Conservation (phyloP, 2,113 vertebrate genomes). For the Eretmochelys imbricata region DNA sequence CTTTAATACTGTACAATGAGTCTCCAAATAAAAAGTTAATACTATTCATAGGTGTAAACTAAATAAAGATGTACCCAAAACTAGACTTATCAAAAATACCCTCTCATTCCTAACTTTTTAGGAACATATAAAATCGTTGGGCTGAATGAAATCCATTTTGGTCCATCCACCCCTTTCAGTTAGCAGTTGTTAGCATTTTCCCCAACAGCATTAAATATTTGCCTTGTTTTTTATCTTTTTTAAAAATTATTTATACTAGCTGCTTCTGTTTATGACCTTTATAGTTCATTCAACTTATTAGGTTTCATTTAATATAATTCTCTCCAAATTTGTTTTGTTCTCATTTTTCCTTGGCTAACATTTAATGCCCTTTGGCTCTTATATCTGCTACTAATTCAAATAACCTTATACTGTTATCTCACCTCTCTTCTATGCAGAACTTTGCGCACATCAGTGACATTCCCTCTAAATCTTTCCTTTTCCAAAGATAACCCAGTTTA, state of each 20-base stretch:
- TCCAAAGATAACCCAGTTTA: slow-evolving; percentile 65
- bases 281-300: slow-evolving; percentile 52
- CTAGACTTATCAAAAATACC: slow-evolving; percentile 69
- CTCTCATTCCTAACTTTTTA: slow-evolving; percentile 61
- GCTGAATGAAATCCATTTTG: slow-evolving; percentile 59
- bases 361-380: slow-evolving; percentile 60
- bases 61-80: slow-evolving; percentile 60
- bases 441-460: slow-evolving; percentile 49
- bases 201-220: slow-evolving; percentile 29
- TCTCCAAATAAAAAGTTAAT: slow-evolving; percentile 57
- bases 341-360: slow-evolving; percentile 59
- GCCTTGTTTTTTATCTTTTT: slow-evolving; percentile 11
- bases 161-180: slow-evolving; percentile 49
- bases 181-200: slow-evolving; percentile 32
- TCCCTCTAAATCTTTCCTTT: slow-evolving; percentile 30
- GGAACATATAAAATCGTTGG: slow-evolving; percentile 52
- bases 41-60: slow-evolving; percentile 53
- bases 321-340: slow-evolving; percentile 65
- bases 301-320: slow-evolving; percentile 39
- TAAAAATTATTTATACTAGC: slow-evolving; percentile 16
- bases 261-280: slow-evolving; percentile 35
- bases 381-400: slow-evolving; percentile 33
- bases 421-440: slow-evolving; percentile 30
- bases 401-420: slow-evolving; percentile 55
- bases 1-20: slow-evolving; percentile 62